Base-by-base conservation (phyloP, 2,797 vertebrate genomes). In the Scleropages formosus region DNA sequence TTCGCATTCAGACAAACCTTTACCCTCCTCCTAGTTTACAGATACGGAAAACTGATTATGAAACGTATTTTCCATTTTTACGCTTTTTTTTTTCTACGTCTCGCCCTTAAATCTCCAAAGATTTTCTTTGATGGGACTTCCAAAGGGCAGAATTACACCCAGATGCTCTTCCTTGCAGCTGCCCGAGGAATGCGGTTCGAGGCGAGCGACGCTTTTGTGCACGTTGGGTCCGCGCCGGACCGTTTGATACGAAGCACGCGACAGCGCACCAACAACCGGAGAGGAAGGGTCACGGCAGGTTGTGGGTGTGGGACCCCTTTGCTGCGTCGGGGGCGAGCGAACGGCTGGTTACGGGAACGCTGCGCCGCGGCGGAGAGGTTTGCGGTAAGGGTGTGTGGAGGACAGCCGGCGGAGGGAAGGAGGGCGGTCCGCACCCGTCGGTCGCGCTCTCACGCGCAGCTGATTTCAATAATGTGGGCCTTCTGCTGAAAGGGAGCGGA, bases 141-240 rank as follows among this genome's bases (percentile, higher is more conserved):
- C 77, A 84, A 83, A 86, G 77, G 58, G 53, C 69, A 12, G 49
- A 79, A 74, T 79, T 24, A 44, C 67, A 53, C 18, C 66, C 76
- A 80, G 69, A 63, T 66, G 72, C 66, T 77, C 62, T 60, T 47
- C 20, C 15, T 71, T 58, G 76, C 61, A 71, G 69, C 60, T 80
- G 67, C 75, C 78, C 81, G 39, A 31, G 74, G 80, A 82, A 82
- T 79, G 77, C 79, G 84, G 84, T 81, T 70, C 81, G 63, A 78
- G 65, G 67, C 72, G 16, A 74, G 67, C 22, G 15, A 61, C 31
- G 18, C 7, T 44, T 68, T 47, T 53, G 22, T 56, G 53, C 18
- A 49, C 53, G 13, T 59, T 47, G 58, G 51, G 68, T 11, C 51
- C 16, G 10, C 22, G 13, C 51, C 71, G 24, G 56, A 56, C 31